phyloP scores from a whole-genome alignment of 2,888 invertebrate species.

The Leptopilina syphax region DNA sequence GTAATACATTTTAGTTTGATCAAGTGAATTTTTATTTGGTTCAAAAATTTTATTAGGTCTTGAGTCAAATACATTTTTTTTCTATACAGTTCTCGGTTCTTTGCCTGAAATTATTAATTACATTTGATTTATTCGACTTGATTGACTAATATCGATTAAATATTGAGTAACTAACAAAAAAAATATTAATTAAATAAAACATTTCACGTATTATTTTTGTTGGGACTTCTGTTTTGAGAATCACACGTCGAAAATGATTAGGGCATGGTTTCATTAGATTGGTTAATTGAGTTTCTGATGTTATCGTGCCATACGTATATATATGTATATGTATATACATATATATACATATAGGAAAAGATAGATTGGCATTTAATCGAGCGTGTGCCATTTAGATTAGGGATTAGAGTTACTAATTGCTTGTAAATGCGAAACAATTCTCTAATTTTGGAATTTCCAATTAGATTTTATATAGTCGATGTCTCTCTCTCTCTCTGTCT shows the following conservation, averaged over 20 bases:
- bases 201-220: slow-evolving; percentile 25
- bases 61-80: no score
- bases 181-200: no score
- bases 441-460: slow-evolving; percentile 1
- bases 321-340: no score
- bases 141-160: no score
- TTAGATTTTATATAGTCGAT: not conserved
- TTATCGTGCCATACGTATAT: slow-evolving; percentile 18
- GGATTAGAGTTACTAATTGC: slow-evolving; percentile 40
- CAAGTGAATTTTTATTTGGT: no score
- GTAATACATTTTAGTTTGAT: no score
- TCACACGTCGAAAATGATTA: slow-evolving; percentile 23
- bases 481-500: not conserved
- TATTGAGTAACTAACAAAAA: no score
- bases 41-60: no score
- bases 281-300: slow-evolving; percentile 37
- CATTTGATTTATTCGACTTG: no score
- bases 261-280: slow-evolving; percentile 13
- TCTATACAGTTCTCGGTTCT: no score
- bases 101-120: no score
- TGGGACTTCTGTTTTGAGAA: slow-evolving; percentile 24
- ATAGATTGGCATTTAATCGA: slow-evolving; percentile 36
- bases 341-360: slow-evolving; percentile 11
- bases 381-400: slow-evolving; percentile 31
- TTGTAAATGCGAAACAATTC: slow-evolving; percentile 40